Evolutionary conservation across 1,140 invertebrate genomes (phyloP).

Genomic region (Lysiphlebus fabarum): DNA sequence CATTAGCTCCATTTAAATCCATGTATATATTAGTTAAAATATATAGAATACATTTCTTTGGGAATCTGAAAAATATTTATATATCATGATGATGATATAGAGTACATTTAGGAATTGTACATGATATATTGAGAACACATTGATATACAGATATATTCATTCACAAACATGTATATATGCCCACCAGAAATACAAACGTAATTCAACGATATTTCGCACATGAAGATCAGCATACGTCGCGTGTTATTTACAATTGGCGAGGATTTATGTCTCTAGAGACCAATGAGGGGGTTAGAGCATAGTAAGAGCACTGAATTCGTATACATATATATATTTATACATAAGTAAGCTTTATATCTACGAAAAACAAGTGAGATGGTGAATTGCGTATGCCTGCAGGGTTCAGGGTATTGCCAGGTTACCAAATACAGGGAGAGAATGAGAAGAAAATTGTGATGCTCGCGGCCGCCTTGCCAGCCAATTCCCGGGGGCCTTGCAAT

Average conservation of each 20-base stretch:
- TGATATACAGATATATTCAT: constrained; percentile 12
- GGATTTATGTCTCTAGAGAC: constrained; percentile 44
- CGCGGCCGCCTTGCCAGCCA: constrained; percentile 52
- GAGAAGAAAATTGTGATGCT: constrained; percentile 28
- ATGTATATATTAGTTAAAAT: too few species aligned
- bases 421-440: constrained; percentile 9
- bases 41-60: too few species aligned
- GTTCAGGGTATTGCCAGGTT: too few species aligned
- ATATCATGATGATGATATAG: too few species aligned
- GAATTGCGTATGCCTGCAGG: too few species aligned
- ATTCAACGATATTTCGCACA: constrained; percentile 6
- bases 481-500: constrained; percentile 53
- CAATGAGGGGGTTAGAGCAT: constrained; percentile 33
- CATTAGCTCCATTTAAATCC: too few species aligned
- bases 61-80: too few species aligned
- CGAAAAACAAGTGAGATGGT: too few species aligned
- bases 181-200: not conserved
- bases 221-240: constrained; percentile 45
- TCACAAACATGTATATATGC: constrained; percentile 5
- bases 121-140: too few species aligned
- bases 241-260: constrained; percentile 50
- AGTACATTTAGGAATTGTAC: too few species aligned
- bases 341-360: too few species aligned
- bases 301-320: not conserved
- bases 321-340: constrained; percentile 2